phyloP scores from a whole-genome alignment of 2,888 invertebrate species.

The Lasioglossum pauxillum region DNA sequence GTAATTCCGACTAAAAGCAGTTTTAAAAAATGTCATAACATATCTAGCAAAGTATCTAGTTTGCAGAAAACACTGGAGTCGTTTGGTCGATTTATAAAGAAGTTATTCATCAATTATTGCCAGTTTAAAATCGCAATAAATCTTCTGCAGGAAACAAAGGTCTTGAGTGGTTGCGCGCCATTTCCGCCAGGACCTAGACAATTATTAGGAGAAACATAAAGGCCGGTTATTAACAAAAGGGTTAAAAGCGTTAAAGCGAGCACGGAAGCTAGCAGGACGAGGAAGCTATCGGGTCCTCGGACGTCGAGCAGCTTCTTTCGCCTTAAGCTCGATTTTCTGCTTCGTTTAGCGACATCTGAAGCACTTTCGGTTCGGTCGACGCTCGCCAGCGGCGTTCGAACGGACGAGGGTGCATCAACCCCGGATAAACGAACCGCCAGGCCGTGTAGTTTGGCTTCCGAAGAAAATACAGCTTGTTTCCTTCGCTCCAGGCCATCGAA shows the following conservation, averaged over 20 bases:
- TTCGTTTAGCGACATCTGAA: slow-evolving; percentile 68
- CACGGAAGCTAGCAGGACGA: slow-evolving; percentile 20
- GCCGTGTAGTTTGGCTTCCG: slow-evolving; percentile 1
- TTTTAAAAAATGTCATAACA: not conserved
- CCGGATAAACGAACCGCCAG: slow-evolving; percentile 40
- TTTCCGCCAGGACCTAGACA: not conserved
- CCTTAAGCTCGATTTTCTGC: slow-evolving; percentile 69
- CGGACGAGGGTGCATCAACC: slow-evolving; percentile 53
- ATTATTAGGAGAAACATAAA: not conserved
- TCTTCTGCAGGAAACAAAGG: not conserved
- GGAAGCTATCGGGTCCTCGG: slow-evolving; percentile 38
- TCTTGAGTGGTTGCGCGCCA: not conserved
- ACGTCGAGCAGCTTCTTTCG: slow-evolving; percentile 45
- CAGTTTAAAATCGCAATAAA: no score
- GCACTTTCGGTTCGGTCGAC: slow-evolving; percentile 58
- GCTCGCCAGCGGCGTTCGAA: slow-evolving; percentile 14
- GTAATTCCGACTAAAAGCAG: no score
- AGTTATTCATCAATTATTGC: no score
- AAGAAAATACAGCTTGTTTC: not conserved
- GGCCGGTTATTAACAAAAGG: not conserved
- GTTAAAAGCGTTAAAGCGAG: slow-evolving; percentile 19
- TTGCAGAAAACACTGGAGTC: no score
- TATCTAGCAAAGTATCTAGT: no score
- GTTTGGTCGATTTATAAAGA: no score
- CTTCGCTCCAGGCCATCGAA: not conserved